Evolutionary conservation across 1,140 invertebrate genomes (phyloP), one percentile per base, ranked within the genome.

Genomic region (Brachionus rotundiformis): DNA sequence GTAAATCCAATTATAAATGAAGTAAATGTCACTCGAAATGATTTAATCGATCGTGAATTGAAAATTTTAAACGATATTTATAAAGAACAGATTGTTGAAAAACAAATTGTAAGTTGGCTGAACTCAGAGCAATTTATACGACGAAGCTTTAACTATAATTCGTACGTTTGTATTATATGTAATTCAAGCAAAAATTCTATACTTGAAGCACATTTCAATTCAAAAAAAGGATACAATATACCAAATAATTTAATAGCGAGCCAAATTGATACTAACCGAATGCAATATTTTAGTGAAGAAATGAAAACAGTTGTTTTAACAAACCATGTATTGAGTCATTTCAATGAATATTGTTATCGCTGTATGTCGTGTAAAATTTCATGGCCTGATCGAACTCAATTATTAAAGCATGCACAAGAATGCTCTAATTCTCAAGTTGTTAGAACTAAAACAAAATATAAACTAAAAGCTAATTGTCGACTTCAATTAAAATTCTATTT

Each of bases 301-400:
- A 79, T 79, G 76, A 79, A 79, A 39, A 79, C 76, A 6, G 76
- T 79, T 2, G 76, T 79, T 1, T 27, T 79, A n/a, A 79, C 76
- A 11, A 79, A 79, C 16, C 76, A 79, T 39, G 27, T 79, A 19
- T 16, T 79, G 25, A 59, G 47, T 79, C 76, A 79, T 25, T 79
- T 79, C 19, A 79, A 79, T 27, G 76, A 79, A 11, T 79, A 79
- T 41, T 79, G 76, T 27, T 79, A 79, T 41, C 76, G 76, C 0
- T 79, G 76, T 27, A 79, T 79, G 76, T 79, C 76, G 11, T 79
- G 76, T 23, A 79, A 79, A 63, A 79, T 79, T 23, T 79, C 76
- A 4, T 79, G 76, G 76, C 76, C 76, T n/a, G 76, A 79, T 41
- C 31, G 76, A 10, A 79, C 76, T 59, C 76, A 79, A 41, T 6